Base-by-base conservation (phyloP, 2,888 invertebrate species). In the Cosmopolites sordidus region DNA sequence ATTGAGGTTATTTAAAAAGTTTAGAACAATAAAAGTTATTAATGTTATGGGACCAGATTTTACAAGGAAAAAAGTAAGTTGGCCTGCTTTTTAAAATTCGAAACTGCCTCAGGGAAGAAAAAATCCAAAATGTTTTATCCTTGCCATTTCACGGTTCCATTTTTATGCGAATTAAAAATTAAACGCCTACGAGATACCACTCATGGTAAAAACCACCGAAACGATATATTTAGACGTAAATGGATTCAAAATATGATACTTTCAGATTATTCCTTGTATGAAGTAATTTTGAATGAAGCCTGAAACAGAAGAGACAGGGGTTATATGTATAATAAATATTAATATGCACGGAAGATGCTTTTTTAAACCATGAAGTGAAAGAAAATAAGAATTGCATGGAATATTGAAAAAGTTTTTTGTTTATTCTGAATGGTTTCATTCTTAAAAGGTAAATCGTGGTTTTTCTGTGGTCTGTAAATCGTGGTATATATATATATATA, bases 121-220 rank as follows among this genome's bases (percentile, higher is more conserved):
- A 40, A 40, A 40, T 33, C 11, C 33, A 2, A 40, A 40, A 40
- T 40, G 40, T 40, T 40, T 40, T 40, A 40, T 40, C 11, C 33
- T 33, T 12, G n/a, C 33, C 33, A 33, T 33, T 33, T 33, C 12
- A 33, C 33, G 33, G 33, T 33, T 33, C 12, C 12, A 3, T 12
- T 12, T 33, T 33, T 33, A 33, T 11, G 12, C 33, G 33, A 33
- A 33, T 33, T 22, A 33, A 33, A 33, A 33, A 33, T 33, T 33
- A 33, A 33, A 33, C 12, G 33, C 33, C 12, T 33, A 22, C 22
- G 22, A 22, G 22, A 22, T 22, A 33, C 33, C 33, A 33, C 33
- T 33, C 33, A 33, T 33, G 33, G 12, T n/a, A 33, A 33, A 12
- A 12, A 12, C 33, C 12, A 12, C n/a, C 5, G 33, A 11, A 33